Percentiles rank a stretch among this genome's conserved stretches.
phyloP scores from a whole-genome alignment of 2,113 vertebrate genomes.

The Rhea pennata region DNA sequence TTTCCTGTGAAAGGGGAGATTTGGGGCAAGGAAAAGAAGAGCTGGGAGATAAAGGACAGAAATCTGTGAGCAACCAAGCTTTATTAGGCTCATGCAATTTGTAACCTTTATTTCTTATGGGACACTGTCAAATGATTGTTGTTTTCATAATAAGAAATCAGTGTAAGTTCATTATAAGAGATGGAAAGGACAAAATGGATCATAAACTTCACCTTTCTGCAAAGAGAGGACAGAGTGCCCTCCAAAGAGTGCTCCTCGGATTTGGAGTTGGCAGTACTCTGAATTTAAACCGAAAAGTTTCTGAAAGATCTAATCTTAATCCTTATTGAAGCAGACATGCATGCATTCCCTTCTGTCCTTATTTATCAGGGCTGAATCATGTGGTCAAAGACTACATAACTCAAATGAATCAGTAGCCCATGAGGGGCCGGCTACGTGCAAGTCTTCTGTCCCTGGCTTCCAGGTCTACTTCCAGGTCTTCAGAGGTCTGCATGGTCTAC shows the following conservation, averaged over 20 bases:
- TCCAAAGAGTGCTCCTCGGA: not conserved
- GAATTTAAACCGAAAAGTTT: not conserved
- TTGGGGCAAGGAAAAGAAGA: not conserved
- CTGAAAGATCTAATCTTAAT: not conserved
- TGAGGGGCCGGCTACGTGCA: fast-evolving
- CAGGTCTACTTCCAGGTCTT: not conserved
- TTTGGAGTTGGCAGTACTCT: not conserved
- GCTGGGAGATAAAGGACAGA: not conserved
- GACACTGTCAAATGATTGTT: not conserved
- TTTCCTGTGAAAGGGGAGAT: not conserved
- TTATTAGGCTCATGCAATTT: not conserved
- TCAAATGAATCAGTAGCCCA: not conserved
- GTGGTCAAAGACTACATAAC: not conserved
- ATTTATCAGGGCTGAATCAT: not conserved
- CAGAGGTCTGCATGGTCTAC: not conserved
- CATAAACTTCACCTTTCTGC: not conserved
- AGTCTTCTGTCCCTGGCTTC: not conserved
- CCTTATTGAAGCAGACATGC: not conserved
- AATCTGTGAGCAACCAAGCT: not conserved
- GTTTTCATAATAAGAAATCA: not conserved
- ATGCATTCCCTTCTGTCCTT: not conserved
- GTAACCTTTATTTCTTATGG: not conserved
- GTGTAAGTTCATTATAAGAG: not conserved
- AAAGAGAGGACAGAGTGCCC: not conserved
- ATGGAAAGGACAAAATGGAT: not conserved